Evolutionary conservation across 2,888 invertebrate genomes (phyloP).

Genomic region (Ptychoptera albimana): DNA sequence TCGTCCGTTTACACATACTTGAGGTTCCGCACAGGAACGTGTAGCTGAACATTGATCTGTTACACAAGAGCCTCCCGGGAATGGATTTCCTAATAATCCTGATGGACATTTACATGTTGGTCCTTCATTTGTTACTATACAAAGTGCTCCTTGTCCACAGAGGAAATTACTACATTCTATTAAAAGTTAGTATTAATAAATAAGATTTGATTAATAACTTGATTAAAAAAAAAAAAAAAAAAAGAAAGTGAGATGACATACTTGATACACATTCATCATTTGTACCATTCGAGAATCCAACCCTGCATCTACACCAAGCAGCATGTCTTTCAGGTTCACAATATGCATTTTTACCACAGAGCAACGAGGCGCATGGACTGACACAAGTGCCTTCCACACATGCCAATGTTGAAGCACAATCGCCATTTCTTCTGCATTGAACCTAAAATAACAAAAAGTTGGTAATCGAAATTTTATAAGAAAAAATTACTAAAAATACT

Average conservation of each 20-base stretch:
- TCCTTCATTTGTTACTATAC: conserved; percentile 67
- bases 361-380: conserved; percentile 61
- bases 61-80: conserved; percentile 73
- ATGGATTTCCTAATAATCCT: conserved; percentile 78
- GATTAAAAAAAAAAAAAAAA: too few species aligned
- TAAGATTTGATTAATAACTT: conserved; percentile 1
- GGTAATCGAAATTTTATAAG: too few species aligned
- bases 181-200: conserved; percentile 1
- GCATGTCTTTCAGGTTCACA: conserved; percentile 81
- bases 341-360: conserved; percentile 70
- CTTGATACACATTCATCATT: conserved; percentile 73
- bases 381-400: conserved; percentile 65
- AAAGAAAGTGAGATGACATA: conserved; percentile 26
- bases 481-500: too few species aligned
- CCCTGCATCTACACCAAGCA: conserved; percentile 75
- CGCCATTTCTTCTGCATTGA: conserved; percentile 53
- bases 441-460: conserved; percentile 21
- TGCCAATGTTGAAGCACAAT: conserved; percentile 66
- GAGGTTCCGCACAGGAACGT: conserved; percentile 59
- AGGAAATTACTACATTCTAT: conserved; percentile 35
- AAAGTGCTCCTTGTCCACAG: conserved; percentile 70
- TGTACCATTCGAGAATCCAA: conserved; percentile 62
- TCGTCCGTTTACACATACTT: conserved; percentile 71
- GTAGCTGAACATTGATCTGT: conserved; percentile 67
- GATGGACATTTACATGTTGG: conserved; percentile 80